Evolutionary conservation across 35 echinoderm and acorn worm species (phyloP), one percentile per base, ranked within the genome.

Genomic region (Acanthaster planci): DNA sequence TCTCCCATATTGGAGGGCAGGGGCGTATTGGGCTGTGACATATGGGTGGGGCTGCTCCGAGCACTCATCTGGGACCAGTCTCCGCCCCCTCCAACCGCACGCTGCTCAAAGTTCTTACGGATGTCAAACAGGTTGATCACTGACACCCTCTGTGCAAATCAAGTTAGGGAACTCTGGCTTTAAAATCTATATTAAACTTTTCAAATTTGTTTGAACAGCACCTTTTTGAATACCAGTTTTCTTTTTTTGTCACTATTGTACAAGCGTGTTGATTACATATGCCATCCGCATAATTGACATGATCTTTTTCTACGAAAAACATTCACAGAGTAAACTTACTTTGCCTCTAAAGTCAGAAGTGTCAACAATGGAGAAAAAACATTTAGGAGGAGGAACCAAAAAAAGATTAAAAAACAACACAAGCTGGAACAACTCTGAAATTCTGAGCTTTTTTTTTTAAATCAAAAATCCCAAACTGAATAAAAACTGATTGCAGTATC

Each of bases 81-180:
- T 15, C 60, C 60, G 60, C 1, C 27, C 34, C 23, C 60, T 35
- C 60, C 60, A 12, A 34, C 29, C 34, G 10, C 29, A 22, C 34
- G 60, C 29, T 34, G 60, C 36, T 83, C 80, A 83, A 83, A 83
- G 77, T 87, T 97, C 50, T 84, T 88, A 0, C 82, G 75, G 23
- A 97, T 97, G 67, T 97, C 93, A 86, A 97, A 97, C 60, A 97
- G 79, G 82, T 97, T 97, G 32, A 97, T 60, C 36, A 97, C 93
- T 1, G 93, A 91, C 76, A 97, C 50, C 12, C 82, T 76, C 93
- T 97, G 86, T 38, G 38, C 16, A 76, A 60, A 56, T 16, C 19
- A 21, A 7, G 55, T 85, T 81, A 97, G 89, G 89, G 60, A 85
- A 86, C 50, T 42, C 1, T 31, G 42, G 4, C 12, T 12, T 12